Conservation (phyloP, 2,113 vertebrate genomes). For the Strix aluco region DNA sequence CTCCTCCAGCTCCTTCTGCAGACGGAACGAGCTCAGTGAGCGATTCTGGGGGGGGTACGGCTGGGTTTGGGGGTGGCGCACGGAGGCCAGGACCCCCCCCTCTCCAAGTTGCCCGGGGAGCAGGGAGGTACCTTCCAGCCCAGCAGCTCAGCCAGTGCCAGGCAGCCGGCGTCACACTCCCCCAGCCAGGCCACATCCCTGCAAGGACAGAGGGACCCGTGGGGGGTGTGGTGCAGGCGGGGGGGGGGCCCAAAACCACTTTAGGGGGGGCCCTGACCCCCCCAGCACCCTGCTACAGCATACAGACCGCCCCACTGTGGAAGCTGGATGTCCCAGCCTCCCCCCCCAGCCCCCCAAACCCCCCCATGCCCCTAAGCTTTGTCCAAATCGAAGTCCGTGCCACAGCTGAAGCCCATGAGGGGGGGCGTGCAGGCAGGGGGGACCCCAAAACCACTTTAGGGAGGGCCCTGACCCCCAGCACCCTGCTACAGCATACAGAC, state of each 20-base stretch:
- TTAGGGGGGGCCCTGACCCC: background rate
- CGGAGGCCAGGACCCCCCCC: background rate
- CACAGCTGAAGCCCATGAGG: constrained; percentile 82
- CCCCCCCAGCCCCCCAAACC: too few relatives aligned
- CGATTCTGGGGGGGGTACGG: too few relatives aligned
- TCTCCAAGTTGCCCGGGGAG: background rate
- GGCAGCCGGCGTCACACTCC: constrained; percentile 87
- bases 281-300: background rate
- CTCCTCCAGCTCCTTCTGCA: constrained; percentile 85
- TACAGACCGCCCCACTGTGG: background rate
- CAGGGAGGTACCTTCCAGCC: constrained; percentile 87
- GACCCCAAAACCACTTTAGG: too few relatives aligned
- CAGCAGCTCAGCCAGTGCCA: constrained; percentile 85
- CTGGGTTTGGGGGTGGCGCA: too few relatives aligned
- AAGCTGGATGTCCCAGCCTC: too few relatives aligned
- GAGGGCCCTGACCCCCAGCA: too few relatives aligned
- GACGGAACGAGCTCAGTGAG: background rate
- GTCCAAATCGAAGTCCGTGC: constrained; percentile 93
- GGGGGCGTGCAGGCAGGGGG: too few relatives aligned
- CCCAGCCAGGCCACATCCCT: constrained; percentile 90
- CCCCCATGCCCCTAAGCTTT: constrained; percentile 88
- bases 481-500: too few relatives aligned
- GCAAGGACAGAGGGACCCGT: background rate
- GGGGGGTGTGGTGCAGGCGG: too few relatives aligned
- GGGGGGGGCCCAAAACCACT: background rate